Percentiles rank a stretch among this genome's conserved stretches.
phyloP scores from a whole-genome alignment of 2,113 vertebrate genomes.

The Crotalus tigris region DNA sequence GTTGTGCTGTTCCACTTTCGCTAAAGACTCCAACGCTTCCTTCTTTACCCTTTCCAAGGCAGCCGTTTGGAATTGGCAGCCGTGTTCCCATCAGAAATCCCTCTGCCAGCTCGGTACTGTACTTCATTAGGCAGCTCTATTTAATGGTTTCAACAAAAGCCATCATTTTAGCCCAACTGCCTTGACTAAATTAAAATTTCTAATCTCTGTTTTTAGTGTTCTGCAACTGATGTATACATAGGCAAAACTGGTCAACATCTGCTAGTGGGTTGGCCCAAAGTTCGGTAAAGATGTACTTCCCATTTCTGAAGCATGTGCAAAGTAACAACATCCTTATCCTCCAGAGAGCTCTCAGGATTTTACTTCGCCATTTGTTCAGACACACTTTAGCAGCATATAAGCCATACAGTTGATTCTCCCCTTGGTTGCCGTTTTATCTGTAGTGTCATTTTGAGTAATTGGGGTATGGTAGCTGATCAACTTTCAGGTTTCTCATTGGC shows the following conservation, averaged over 20 bases:
- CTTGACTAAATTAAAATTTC: conserved; percentile 86
- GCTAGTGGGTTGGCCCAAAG: conserved; percentile 81
- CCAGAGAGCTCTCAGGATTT: conserved; percentile 82
- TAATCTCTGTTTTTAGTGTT: conserved; percentile 83
- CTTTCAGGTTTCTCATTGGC: conserved; percentile 87
- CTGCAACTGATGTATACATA: conserved; percentile 83
- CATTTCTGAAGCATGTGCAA: conserved; percentile 84
- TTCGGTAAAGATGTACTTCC: conserved; percentile 80
- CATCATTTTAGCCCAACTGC: conserved; percentile 87
- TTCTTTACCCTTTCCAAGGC: conserved; percentile 63
- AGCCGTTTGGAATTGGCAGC: conserved; percentile 70
- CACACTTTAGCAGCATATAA: conserved; percentile 82
- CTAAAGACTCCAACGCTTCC: conserved; percentile 59
- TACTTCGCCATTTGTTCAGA: conserved; percentile 89
- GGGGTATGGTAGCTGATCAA: conserved; percentile 87
- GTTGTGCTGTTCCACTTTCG: conserved; percentile 49
- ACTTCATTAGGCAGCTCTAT: conserved; percentile 83
- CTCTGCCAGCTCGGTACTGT: conserved; percentile 76
- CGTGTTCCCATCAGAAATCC: conserved; percentile 62
- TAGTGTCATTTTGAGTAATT: conserved; percentile 91
- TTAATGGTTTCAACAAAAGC: conserved; percentile 84
- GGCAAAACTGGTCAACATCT: conserved; percentile 84
- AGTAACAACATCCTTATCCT: conserved; percentile 78
- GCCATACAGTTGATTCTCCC: conserved; percentile 92
- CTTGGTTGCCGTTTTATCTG: conserved; percentile 92